Conservation (phyloP, 1,140 invertebrate species). For the Drosophila bocki region DNA sequence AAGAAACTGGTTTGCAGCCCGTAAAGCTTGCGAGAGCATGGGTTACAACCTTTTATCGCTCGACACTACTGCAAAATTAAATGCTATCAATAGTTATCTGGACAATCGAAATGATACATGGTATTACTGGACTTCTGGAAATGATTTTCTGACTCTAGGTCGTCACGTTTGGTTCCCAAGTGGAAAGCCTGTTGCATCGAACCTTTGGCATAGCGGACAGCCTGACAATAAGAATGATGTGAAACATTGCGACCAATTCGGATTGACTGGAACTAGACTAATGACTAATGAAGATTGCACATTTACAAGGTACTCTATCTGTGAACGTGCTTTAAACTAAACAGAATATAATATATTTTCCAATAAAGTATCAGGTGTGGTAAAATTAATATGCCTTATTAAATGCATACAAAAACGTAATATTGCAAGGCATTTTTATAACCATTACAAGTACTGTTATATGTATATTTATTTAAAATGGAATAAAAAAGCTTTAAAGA, state of each 20-base stretch:
- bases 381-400: too few relatives aligned
- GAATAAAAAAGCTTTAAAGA: too few relatives aligned
- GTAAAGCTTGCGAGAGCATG: conserved; percentile 8
- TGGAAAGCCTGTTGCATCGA: not conserved
- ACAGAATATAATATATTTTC: not conserved
- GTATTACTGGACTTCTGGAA: conserved; percentile 34
- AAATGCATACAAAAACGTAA: too few relatives aligned
- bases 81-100: conserved; percentile 6
- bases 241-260: conserved; percentile 19
- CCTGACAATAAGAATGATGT: conserved; percentile 23
- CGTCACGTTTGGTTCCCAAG: conserved; percentile 21
- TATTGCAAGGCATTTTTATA: too few relatives aligned
- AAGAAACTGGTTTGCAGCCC: conserved; percentile 35
- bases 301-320: not conserved
- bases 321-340: not conserved
- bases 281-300: not conserved
- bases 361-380: too few relatives aligned
- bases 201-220: conserved; percentile 12
- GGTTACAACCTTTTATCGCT: conserved; percentile 17
- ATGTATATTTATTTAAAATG: too few relatives aligned
- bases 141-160: conserved; percentile 5
- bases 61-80: conserved; percentile 10
- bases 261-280: not conserved
- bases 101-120: not conserved
- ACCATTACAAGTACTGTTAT: too few relatives aligned